Percentiles rank a stretch among this genome's conserved stretches.
Conservation (phyloP, 2,888 invertebrate genomes). For the Troglohyphantes excavatus region DNA sequence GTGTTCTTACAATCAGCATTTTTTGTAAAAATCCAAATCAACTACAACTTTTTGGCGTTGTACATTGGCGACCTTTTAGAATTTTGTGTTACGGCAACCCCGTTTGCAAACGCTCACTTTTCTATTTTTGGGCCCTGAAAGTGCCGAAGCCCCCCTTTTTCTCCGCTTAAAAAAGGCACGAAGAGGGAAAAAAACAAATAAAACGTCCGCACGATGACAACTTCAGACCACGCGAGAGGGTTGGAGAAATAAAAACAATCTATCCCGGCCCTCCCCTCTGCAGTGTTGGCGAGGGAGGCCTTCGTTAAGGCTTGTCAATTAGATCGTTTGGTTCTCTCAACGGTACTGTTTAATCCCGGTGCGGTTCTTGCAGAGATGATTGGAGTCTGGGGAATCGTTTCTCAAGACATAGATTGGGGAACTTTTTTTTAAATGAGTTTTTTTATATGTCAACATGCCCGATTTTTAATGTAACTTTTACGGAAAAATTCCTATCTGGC, state of each 20-base stretch:
- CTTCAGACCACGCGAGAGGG: constrained; percentile 62
- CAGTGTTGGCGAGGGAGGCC: background rate
- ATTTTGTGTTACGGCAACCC: too few species aligned
- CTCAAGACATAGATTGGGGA: too few species aligned
- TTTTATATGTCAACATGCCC: too few species aligned
- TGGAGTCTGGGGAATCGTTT: background rate
- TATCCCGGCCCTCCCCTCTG: constrained; percentile 11
- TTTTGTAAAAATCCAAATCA: too few species aligned
- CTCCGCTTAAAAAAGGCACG: constrained; percentile 31
- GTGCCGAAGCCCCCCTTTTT: constrained; percentile 69
- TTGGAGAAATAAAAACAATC: constrained; percentile 62
- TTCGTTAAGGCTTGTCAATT: constrained; percentile 42
- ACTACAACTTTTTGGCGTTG: background rate
- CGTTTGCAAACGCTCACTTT: constrained; percentile 21
- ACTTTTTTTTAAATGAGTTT: too few species aligned
- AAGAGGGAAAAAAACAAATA: constrained; percentile 11
- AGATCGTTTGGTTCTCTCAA: constrained; percentile 38
- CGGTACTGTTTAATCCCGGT: background rate
- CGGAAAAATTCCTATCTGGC: too few species aligned
- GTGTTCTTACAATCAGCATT: too few species aligned
- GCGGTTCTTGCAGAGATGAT: background rate
- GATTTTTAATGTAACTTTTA: too few species aligned
- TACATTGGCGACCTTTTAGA: too few species aligned
- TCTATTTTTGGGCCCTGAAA: constrained; percentile 66
- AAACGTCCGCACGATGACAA: constrained; percentile 58